A percentile compares a stretch with the other conserved stretches of the same genome.
Conservation (phyloP, 2,113 vertebrate species). For the Gymnocephalus cernua region DNA sequence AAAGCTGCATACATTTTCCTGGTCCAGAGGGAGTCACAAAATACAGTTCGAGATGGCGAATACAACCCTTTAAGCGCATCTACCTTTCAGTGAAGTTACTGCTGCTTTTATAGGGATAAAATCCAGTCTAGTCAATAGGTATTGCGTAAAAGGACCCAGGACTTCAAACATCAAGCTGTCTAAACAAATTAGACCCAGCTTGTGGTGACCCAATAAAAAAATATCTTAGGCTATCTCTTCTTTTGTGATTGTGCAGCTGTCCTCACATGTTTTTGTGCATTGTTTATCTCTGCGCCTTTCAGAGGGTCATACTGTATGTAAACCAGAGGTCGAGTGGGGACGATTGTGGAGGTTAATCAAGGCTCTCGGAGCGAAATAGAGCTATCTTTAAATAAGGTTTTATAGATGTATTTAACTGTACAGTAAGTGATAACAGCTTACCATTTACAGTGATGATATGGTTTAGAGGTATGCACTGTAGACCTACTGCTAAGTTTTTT, state of each 20-base stretch:
- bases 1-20: constrained; percentile 69
- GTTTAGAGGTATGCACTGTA: neutral
- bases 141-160: constrained; percentile 39
- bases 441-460: neutral
- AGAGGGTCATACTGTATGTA: neutral
- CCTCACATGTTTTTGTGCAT: constrained; percentile 43
- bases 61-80: constrained; percentile 34
- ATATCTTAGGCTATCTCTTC: constrained; percentile 8
- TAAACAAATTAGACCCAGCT: constrained; percentile 51
- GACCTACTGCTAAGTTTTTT: too few relatives aligned
- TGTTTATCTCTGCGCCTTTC: neutral
- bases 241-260: constrained; percentile 57
- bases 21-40: constrained; percentile 33
- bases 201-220: constrained; percentile 43
- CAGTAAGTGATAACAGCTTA: neutral
- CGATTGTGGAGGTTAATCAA: neutral
- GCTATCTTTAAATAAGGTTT: neutral
- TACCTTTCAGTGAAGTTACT: constrained; percentile 11
- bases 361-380: neutral
- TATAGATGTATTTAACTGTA: neutral
- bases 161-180: constrained; percentile 68
- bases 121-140: neutral
- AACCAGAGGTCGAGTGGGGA: neutral
- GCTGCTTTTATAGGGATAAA: constrained; percentile 71
- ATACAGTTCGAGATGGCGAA: constrained; percentile 51